A percentile compares a stretch with the other conserved stretches of the same genome.
Conservation (phyloP, 2,113 vertebrate genomes). For the Phylloscopus whistleri region DNA sequence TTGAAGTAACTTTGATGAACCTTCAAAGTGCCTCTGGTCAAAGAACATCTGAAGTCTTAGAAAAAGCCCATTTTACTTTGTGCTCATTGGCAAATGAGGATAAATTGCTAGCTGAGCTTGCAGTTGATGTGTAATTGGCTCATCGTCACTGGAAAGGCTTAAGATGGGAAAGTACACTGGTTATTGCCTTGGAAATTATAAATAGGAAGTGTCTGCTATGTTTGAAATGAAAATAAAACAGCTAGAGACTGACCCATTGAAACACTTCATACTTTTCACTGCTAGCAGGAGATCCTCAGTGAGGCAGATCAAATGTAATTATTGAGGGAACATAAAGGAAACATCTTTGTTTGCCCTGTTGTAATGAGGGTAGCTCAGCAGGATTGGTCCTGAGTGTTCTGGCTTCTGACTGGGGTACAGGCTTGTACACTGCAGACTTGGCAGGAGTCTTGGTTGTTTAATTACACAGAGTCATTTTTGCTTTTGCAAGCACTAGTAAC, state of each 20-base stretch:
- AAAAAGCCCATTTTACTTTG: background rate
- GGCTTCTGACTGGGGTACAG: background rate
- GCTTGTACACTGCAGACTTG: background rate
- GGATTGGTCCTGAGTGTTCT: background rate
- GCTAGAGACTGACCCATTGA: conserved; percentile 31
- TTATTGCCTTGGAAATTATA: conserved; percentile 25
- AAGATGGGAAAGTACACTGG: background rate
- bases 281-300: conserved; percentile 26
- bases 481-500: conserved; percentile 5
- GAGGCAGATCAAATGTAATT: conserved; percentile 49
- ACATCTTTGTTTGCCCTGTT: conserved; percentile 5
- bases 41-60: background rate
- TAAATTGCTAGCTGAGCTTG: background rate
- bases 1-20: background rate
- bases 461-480: conserved; percentile 4
- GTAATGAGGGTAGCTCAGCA: conserved; percentile 48
- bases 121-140: background rate
- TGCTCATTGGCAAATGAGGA: background rate
- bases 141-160: background rate
- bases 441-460: background rate
- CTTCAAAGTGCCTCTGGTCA: background rate
- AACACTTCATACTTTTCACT: conserved; percentile 2
- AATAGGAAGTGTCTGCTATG: background rate
- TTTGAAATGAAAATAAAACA: conserved; percentile 41
- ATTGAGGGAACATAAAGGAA: conserved; percentile 22